Conservation (phyloP, 2,888 invertebrate species). For the Danaus chrysippus region DNA sequence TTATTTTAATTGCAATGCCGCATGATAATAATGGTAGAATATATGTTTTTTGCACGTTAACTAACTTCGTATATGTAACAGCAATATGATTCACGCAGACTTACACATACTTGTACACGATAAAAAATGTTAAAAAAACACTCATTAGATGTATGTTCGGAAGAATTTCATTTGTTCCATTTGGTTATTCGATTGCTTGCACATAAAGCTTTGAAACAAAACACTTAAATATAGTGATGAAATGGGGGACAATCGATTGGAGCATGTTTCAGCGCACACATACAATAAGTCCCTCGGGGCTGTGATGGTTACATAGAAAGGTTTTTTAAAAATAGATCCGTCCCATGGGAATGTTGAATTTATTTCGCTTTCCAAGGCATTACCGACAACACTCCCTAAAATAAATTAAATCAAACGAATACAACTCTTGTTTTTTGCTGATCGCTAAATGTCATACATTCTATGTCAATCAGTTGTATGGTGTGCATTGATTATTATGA, state of each 20-base stretch:
- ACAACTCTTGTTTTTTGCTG: too few relatives aligned
- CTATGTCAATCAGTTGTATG: too few relatives aligned
- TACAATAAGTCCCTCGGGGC: background rate
- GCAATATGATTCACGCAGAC: constrained; percentile 3
- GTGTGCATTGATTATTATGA: too few relatives aligned
- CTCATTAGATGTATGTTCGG: background rate
- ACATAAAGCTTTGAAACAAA: background rate
- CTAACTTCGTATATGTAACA: constrained; percentile 34
- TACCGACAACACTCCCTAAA: too few relatives aligned
- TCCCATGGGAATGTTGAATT: background rate
- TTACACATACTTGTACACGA: too few relatives aligned
- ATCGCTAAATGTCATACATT: too few relatives aligned
- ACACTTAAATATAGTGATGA: constrained; percentile 1
- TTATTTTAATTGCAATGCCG: constrained; percentile 57
- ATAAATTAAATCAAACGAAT: too few relatives aligned
- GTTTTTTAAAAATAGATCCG: background rate
- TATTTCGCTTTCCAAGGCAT: too few relatives aligned
- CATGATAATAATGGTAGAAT: constrained; percentile 62
- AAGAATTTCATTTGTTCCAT: background rate
- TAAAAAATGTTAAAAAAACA: too few relatives aligned
- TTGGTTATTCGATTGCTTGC: background rate
- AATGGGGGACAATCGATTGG: background rate
- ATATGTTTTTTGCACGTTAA: constrained; percentile 65
- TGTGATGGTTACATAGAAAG: background rate
- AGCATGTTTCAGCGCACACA: background rate